A percentile compares a stretch with the other conserved stretches of the same genome.
Evolutionary conservation across 2,797 vertebrate genomes (phyloP).

Genomic region (Notolepis coatsorum): DNA sequence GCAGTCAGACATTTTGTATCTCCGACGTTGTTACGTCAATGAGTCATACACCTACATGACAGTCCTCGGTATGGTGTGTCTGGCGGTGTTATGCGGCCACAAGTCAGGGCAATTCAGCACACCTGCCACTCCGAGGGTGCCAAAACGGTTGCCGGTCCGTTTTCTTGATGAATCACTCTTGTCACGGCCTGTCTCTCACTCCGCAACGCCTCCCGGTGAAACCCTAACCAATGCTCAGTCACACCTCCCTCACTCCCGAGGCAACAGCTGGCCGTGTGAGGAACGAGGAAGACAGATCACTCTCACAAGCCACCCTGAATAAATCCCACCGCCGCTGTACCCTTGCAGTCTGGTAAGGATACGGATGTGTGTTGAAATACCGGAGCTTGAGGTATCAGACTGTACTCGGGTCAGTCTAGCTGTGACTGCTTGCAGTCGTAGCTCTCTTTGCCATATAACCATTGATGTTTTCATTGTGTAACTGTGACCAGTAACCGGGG

Average conservation of each 20-base stretch:
- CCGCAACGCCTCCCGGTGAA: conserved; percentile 8
- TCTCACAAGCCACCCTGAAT: conserved; percentile 18
- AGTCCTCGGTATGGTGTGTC: not conserved
- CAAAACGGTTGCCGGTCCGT: conserved; percentile 4
- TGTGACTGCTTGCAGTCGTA: conserved; percentile 28
- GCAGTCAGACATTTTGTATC: not conserved
- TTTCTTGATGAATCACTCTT: conserved; percentile 20
- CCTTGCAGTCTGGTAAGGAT: conserved; percentile 32
- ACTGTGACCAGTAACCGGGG: not conserved
- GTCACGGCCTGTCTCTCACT: conserved; percentile 17
- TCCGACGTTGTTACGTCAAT: no score
- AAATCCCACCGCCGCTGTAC: conserved; percentile 45
- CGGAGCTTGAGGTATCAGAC: conserved; percentile 41
- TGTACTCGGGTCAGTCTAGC: conserved; percentile 56
- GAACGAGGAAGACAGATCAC: conserved; percentile 21
- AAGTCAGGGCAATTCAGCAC: conserved; percentile 1
- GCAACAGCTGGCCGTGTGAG: conserved; percentile 22
- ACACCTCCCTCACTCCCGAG: conserved; percentile 16
- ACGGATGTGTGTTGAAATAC: conserved; percentile 44
- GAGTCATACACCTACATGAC: not conserved
- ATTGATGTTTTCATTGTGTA: conserved; percentile 30
- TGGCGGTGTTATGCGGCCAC: not conserved
- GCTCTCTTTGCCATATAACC: conserved; percentile 25
- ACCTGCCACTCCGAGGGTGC: not conserved
- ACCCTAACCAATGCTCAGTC: conserved; percentile 28